These are phyloP conservation scores for Dicyrtomina minuta DNA, from an alignment of 2,888 invertebrate species.

Conservation along the genomic window DNA sequence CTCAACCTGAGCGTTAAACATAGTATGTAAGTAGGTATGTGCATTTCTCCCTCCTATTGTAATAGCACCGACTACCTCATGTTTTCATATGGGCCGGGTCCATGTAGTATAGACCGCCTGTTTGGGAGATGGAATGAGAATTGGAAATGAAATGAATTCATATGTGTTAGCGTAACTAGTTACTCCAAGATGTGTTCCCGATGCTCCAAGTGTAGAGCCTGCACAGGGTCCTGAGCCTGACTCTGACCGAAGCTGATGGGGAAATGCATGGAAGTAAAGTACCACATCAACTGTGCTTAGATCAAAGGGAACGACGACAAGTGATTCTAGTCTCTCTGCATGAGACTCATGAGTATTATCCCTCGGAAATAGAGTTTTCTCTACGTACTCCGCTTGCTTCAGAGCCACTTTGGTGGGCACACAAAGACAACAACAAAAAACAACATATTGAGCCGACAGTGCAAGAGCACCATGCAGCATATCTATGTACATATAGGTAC, in stretches of 20 bases:
- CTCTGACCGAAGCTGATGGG: neutral
- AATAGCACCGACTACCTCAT: too few relatives aligned
- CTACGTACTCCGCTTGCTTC: neutral
- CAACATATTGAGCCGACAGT: neutral
- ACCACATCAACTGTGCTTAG: constrained; percentile 10
- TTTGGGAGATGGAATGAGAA: too few relatives aligned
- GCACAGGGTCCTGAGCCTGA: neutral
- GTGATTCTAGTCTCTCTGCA: constrained; percentile 28
- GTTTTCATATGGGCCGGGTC: too few relatives aligned
- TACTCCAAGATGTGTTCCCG: neutral
- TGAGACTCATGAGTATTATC: constrained; percentile 16
- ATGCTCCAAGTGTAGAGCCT: neutral
- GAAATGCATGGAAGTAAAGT: neutral
- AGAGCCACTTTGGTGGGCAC: constrained; percentile 15
- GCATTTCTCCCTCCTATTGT: too few relatives aligned
- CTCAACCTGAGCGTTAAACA: too few relatives aligned
- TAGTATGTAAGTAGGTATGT: too few relatives aligned
- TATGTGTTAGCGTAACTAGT: too few relatives aligned
- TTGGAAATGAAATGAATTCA: too few relatives aligned
- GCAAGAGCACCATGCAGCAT: too few relatives aligned
- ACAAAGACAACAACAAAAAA: too few relatives aligned
- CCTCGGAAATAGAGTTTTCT: neutral
- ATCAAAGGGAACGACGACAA: constrained; percentile 28
- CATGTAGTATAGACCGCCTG: too few relatives aligned
- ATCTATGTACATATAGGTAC: too few relatives aligned